Evolutionary conservation across 2,113 vertebrate species (phyloP).

Genomic region (Micromys minutus): DNA sequence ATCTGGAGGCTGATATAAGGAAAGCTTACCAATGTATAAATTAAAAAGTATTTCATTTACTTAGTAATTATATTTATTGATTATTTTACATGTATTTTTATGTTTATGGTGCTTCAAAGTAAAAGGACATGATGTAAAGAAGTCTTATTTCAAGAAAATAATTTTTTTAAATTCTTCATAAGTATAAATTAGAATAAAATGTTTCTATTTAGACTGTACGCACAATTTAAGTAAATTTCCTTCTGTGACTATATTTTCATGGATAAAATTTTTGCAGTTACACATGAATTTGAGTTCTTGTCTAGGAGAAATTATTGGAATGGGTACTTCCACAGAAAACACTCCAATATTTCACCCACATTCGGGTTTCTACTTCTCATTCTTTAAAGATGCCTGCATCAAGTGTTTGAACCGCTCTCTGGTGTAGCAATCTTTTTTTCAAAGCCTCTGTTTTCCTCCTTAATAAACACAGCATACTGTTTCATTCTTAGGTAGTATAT

Average conservation of each 20-base stretch:
- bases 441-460: background rate
- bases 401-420: background rate
- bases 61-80: background rate
- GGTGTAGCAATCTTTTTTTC: background rate
- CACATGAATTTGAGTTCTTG: background rate
- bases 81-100: background rate
- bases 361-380: background rate
- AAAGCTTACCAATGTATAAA: background rate
- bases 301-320: background rate
- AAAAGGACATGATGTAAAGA: background rate
- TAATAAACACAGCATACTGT: background rate
- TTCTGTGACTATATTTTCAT: background rate
- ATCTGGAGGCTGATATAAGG: background rate
- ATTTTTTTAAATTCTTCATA: background rate
- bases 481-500: background rate
- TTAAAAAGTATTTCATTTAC: background rate
- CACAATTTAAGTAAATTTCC: background rate
- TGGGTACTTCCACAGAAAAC: background rate
- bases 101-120: background rate
- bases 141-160: rapidly evolving
- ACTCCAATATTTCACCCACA: background rate
- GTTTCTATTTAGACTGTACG: background rate
- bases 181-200: conserved; percentile 10
- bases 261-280: background rate
- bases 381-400: background rate